Evolutionary conservation across 2,888 invertebrate species (phyloP).

Genomic region (Galeopsomyia nigrocyanea): DNA sequence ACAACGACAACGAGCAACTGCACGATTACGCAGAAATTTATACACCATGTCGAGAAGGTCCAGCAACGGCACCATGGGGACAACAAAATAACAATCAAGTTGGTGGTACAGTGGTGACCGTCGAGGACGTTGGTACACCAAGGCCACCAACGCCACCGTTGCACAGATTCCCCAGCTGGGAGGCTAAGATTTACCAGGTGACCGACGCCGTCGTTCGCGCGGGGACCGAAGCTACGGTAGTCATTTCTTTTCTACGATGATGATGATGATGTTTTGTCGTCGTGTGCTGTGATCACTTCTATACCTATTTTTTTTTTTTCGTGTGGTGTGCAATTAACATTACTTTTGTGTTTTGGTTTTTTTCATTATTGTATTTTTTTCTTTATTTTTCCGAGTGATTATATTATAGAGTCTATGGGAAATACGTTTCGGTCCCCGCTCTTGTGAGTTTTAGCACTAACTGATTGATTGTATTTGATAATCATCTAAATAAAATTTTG

Average conservation of each 20-base stretch:
- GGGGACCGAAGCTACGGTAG: conserved; percentile 10
- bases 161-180: conserved; percentile 94
- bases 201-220: conserved; percentile 52
- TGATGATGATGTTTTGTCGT: not conserved
- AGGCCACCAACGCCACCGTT: conserved; percentile 91
- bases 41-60: conserved; percentile 86
- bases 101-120: conserved; percentile 15
- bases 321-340: not conserved
- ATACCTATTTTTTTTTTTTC: not conserved
- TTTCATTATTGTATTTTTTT: too few species aligned
- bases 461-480: too few species aligned
- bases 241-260: not conserved
- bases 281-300: too few species aligned
- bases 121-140: conserved; percentile 57
- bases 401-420: too few species aligned
- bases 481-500: too few species aligned
- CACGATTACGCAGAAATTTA: conserved; percentile 96
- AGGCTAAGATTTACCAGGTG: conserved; percentile 95
- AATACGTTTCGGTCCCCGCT: too few species aligned
- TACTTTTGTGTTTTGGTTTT: not conserved
- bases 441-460: too few species aligned
- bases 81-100: not conserved
- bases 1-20: conserved; percentile 69
- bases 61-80: not conserved
- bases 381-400: too few species aligned